Evolutionary conservation across 2,113 vertebrate genomes (phyloP).

Genomic region (Paramisgurnus dabryanus): DNA sequence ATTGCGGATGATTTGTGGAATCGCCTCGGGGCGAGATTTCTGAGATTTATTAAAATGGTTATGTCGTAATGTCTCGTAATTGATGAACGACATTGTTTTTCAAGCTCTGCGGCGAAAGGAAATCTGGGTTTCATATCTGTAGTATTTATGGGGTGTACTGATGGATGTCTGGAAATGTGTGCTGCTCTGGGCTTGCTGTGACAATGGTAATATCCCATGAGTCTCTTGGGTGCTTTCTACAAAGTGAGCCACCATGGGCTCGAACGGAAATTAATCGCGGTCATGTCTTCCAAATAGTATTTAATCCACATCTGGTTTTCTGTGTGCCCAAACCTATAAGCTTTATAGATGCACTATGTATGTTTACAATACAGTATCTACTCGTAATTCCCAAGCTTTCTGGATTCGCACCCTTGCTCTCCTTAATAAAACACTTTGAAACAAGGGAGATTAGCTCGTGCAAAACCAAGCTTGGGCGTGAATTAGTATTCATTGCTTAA

Average conservation of each 20-base stretch:
- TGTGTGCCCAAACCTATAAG: background rate
- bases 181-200: constrained; percentile 55
- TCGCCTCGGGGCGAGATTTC: background rate
- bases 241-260: constrained; percentile 44
- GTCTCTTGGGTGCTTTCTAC: constrained; percentile 51
- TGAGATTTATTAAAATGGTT: constrained; percentile 24
- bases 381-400: background rate
- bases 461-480: constrained; percentile 67
- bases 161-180: constrained; percentile 33
- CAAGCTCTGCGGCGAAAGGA: background rate
- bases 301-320: constrained; percentile 26
- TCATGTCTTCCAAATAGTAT: constrained; percentile 26
- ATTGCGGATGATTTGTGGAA: constrained; percentile 14
- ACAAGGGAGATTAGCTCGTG: constrained; percentile 71
- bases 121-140: background rate
- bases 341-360: too few relatives aligned
- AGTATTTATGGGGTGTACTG: constrained; percentile 17
- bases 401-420: constrained; percentile 38
- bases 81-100: constrained; percentile 27
- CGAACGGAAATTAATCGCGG: constrained; percentile 53
- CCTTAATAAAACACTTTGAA: constrained; percentile 64
- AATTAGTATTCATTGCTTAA: constrained; percentile 71
- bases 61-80: constrained; percentile 5
- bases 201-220: constrained; percentile 58
- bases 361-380: background rate